Base-by-base conservation (phyloP, 2,888 invertebrate genomes). In the Pheosia gnoma region DNA sequence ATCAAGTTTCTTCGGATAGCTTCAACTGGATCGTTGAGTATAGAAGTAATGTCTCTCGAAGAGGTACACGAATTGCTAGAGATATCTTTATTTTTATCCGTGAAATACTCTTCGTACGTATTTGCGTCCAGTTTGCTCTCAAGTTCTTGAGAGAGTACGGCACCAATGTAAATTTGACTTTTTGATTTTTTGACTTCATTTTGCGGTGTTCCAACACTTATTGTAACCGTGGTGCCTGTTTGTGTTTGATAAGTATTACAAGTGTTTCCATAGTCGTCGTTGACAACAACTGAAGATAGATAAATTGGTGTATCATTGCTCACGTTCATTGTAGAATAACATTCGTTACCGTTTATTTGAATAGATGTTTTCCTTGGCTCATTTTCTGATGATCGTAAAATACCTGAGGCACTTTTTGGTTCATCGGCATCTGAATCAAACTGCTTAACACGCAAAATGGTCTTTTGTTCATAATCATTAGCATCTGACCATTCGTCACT, bases 261-360 rank as follows among this genome's bases (percentile, higher is more conserved):
- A 11, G 87, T 78, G 69, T 90, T 93, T 9, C 87, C 88, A 70
- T 78, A 90, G 66, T 92, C 91, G 82, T 95, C 95, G 78, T 95
- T 95, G 1, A 96, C 96, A 37, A 96, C 95, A 38, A 96, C 96
- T 0, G 96, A 96, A 41, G 96, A 96, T 72, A 96, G 95, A 85
- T 96, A 96, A 71, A 96, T 94, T 11, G 96, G 96, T 61, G 95
- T 94, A 77, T 96, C 95, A 78, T 94, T 95, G 74, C 94, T 95
- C 2, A 96, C 95, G 83, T 96, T 96, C 87, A 96, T 96, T 25
- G 96, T 96, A 57, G 96, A 96, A 80, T 96, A 97, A 88, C 94
- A 97, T 89, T 95, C 96, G 83, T 95, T 96, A 59, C 95, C 96
- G 82, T 93, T 96, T 79, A 96, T 96, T 93, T 96, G 93, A 76